Percentiles rank a stretch among this genome's conserved stretches.
These are phyloP conservation scores for Oplegnathus fasciatus DNA, from an alignment of 2,113 vertebrate species.

Conservation along the genomic window DNA sequence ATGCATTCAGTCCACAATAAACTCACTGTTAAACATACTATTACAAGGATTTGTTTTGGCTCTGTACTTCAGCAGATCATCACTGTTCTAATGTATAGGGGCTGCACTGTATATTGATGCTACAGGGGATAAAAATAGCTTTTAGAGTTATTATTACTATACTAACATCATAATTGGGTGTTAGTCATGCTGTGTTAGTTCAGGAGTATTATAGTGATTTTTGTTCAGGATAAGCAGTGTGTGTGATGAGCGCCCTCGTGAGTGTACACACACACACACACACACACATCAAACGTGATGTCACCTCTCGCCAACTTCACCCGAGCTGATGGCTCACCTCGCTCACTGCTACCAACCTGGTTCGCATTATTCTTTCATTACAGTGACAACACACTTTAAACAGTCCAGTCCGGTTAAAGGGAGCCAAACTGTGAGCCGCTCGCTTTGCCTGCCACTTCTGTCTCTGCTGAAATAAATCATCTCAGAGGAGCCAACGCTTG, in stretches of 20 bases:
- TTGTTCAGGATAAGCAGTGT: neutral
- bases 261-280: neutral
- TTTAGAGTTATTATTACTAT: conserved; percentile 52
- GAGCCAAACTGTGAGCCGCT: conserved; percentile 61
- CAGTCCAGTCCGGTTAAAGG: conserved; percentile 54
- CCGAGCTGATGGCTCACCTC: conserved; percentile 34
- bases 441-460: conserved; percentile 57
- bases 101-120: neutral
- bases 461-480: conserved; percentile 73
- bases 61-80: neutral
- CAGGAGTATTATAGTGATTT: conserved; percentile 35
- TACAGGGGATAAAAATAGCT: conserved; percentile 39
- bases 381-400: conserved; percentile 73
- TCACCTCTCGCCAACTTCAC: conserved; percentile 24
- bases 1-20: neutral
- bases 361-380: conserved; percentile 82
- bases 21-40: neutral
- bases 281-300: conserved; percentile 11
- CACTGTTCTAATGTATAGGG: conserved; percentile 1
- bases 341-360: conserved; percentile 67
- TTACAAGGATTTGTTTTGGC: neutral
- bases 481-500: conserved; percentile 50
- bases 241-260: neutral
- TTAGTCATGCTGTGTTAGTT: conserved; percentile 46
- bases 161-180: conserved; percentile 44